These are phyloP conservation scores for Rhagophthalmus giganteus DNA, from an alignment of 2,888 invertebrate genomes.

Conservation along the genomic window DNA sequence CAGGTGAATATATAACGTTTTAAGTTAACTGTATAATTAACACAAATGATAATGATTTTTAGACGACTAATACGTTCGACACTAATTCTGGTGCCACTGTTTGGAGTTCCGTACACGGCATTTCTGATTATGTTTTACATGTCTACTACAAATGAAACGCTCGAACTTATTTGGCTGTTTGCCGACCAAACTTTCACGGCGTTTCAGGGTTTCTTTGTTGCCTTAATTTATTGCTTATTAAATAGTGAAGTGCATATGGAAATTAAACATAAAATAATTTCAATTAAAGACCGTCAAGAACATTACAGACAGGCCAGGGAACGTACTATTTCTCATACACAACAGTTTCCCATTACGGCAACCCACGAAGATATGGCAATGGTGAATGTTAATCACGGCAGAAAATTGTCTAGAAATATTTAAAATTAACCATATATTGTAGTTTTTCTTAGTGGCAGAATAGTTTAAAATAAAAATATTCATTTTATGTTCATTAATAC, in stretches of 20 bases:
- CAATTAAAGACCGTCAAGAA: slow-evolving; percentile 32
- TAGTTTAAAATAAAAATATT: too few relatives aligned
- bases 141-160: slow-evolving; percentile 52
- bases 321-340: slow-evolving; percentile 38
- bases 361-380: slow-evolving; percentile 33
- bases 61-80: slow-evolving; percentile 67
- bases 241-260: slow-evolving; percentile 65
- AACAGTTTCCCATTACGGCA: slow-evolving; percentile 29
- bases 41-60: slow-evolving; percentile 24
- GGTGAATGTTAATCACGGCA: too few relatives aligned
- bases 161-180: slow-evolving; percentile 66
- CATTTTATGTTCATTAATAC: too few relatives aligned
- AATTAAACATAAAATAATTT: slow-evolving; percentile 48
- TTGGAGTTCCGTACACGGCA: slow-evolving; percentile 66
- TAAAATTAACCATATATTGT: too few relatives aligned
- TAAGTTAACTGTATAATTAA: background rate
- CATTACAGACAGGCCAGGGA: slow-evolving; percentile 32
- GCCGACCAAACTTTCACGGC: slow-evolving; percentile 68
- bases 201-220: slow-evolving; percentile 64
- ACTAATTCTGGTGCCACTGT: slow-evolving; percentile 66
- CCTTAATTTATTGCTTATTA: slow-evolving; percentile 65
- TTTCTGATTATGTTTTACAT: slow-evolving; percentile 60
- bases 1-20: slow-evolving; percentile 53
- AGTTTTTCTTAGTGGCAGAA: too few relatives aligned
- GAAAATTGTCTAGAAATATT: too few relatives aligned